Conservation (phyloP, 2,888 invertebrate species). For the Malachius bipustulatus region DNA sequence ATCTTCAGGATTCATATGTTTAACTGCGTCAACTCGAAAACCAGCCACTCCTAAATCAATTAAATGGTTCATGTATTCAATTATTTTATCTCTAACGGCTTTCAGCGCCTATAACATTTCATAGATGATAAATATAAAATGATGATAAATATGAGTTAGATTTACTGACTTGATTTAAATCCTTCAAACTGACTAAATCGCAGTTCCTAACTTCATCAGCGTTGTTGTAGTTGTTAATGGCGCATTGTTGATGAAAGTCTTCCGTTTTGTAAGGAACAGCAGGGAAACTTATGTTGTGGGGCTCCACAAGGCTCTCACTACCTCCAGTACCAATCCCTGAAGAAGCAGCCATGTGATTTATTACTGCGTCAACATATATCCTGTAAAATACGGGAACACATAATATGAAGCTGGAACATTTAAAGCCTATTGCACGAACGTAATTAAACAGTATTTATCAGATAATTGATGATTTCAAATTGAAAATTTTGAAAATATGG, state of each 20-base stretch:
- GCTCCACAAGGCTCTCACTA: constrained; percentile 38
- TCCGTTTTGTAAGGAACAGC: constrained; percentile 50
- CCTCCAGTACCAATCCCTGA: constrained; percentile 44
- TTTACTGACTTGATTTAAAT: constrained; percentile 54
- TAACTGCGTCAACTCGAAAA: constrained; percentile 67
- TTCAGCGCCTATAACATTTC: not conserved
- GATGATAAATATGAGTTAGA: too few species aligned
- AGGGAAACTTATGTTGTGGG: constrained; percentile 33
- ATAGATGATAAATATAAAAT: not conserved
- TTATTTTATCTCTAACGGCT: constrained; percentile 51
- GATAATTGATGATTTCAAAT: too few species aligned
- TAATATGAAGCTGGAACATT: too few species aligned
- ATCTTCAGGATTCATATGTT: constrained; percentile 70
- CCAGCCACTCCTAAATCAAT: constrained; percentile 70
- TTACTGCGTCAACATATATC: constrained; percentile 71
- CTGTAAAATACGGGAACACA: too few species aligned
- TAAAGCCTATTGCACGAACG: too few species aligned
- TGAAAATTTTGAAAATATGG: too few species aligned
- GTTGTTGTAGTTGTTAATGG: constrained; percentile 53
- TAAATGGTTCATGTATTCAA: constrained; percentile 52
- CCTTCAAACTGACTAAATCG: constrained; percentile 51
- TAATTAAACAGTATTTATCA: too few species aligned
- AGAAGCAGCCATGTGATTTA: constrained; percentile 72
- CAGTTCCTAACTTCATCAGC: constrained; percentile 43
- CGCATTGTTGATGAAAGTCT: constrained; percentile 59